Base-by-base conservation (phyloP, 2,797 vertebrate genomes). In the Pyrocephalus nanus region DNA sequence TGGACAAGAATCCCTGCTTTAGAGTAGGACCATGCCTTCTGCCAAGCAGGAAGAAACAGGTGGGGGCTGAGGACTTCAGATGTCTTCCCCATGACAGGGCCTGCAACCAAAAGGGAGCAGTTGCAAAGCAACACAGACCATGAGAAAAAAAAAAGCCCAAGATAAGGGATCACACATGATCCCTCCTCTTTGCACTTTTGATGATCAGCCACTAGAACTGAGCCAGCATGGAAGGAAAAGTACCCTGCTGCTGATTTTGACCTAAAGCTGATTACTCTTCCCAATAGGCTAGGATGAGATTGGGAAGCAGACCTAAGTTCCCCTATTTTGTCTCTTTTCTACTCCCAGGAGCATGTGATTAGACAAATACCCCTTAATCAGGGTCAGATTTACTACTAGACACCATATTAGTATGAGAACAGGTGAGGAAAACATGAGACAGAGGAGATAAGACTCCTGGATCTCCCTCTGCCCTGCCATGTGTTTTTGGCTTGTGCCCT, bases 1-100 rank as follows among this genome's bases (percentile, higher is more conserved):
- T 54, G 34, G 38, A 64, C 57, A 78, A 25, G 23, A 38, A 4
- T 36, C 14, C 34, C 26, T 67, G 3, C 16, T 86, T 30, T 65
- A 43, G 26, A 82, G 32, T 15, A 88, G 25, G 22, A 83, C 55
- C 8, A 6, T 34, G 25, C 11, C 23, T 66, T 88, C 42, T 72
- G 27, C n/a, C 34, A 87, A 60, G 42, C n/a, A 76, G 19, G 15
- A 15, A 79, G 21, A 60, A 4, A 50, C 2, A 0, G 3, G 10
- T 40, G 2, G 6, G 6, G 3, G 1, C 0, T n/a, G 29, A 57
- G 45, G 23, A 54, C 10, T 50, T 30, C 17, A 53, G 45, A 26
- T 43, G 8, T 8, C 22, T 54, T 58, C 14, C 4, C 34, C 47
- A 7, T 18, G 21, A 29, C 23, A 70, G 25, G 5, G 17, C 18